These are phyloP conservation scores for Lypha dubia DNA, from an alignment of 2,888 invertebrate species.

Conservation along the genomic window DNA sequence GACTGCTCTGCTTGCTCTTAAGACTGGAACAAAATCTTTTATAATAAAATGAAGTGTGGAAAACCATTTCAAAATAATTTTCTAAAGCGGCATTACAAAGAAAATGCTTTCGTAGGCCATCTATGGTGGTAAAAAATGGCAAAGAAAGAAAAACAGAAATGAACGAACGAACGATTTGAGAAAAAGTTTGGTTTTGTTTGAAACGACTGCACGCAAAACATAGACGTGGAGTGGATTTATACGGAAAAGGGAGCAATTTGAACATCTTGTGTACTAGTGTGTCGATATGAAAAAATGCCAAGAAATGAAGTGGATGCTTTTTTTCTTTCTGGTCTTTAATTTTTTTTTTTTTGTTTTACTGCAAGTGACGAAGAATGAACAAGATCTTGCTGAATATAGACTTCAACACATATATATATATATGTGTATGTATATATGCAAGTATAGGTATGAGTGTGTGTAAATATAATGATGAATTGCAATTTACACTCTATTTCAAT, in stretches of 20 bases:
- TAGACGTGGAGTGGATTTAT: constrained; percentile 36
- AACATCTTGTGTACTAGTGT: constrained; percentile 46
- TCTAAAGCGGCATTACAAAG: constrained; percentile 74
- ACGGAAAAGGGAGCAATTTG: constrained; percentile 51
- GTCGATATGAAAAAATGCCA: constrained; percentile 53
- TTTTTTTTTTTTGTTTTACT: neutral
- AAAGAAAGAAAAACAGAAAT: constrained; percentile 35
- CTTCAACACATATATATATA: constrained; percentile 4
- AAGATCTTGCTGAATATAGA: constrained; percentile 62
- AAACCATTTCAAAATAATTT: constrained; percentile 71
- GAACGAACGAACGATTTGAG: too few relatives aligned
- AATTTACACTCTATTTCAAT: constrained; percentile 72
- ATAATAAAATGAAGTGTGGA: constrained; percentile 70
- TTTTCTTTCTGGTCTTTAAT: neutral
- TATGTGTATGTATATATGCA: neutral
- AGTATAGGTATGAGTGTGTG: neutral
- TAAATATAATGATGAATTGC: constrained; percentile 57
- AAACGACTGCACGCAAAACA: constrained; percentile 58
- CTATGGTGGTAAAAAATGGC: constrained; percentile 62
- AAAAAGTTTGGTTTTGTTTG: constrained; percentile 35
- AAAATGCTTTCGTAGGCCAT: constrained; percentile 70
- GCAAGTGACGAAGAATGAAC: constrained; percentile 24
- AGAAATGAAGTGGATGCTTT: constrained; percentile 48
- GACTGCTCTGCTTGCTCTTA: neutral
- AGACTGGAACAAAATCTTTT: constrained; percentile 27